Conservation (phyloP, 2,113 vertebrate species). For the Petrocephalus zakoni region DNA sequence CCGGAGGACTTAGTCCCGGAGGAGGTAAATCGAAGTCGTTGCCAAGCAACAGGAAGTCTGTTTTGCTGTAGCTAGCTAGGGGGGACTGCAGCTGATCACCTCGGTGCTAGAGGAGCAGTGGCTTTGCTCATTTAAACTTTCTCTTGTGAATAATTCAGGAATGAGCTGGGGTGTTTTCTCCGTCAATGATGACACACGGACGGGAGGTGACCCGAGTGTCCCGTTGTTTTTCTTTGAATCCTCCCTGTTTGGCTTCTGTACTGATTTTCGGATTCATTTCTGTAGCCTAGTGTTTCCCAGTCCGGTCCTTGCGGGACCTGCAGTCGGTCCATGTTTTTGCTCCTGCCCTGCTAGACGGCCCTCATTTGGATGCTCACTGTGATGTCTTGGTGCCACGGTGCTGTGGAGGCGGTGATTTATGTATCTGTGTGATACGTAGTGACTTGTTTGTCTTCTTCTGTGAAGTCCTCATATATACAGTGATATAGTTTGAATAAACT, state of each 20-base stretch:
- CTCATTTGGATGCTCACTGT: background rate
- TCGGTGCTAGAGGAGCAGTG: background rate
- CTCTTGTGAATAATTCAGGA: background rate
- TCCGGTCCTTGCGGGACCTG: background rate
- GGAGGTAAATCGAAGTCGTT: background rate
- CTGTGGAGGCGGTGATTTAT: background rate
- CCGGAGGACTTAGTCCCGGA: background rate
- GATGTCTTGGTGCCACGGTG: background rate
- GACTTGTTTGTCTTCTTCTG: background rate
- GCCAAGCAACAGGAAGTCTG: background rate
- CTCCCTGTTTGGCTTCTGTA: background rate
- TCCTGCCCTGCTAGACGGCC: background rate
- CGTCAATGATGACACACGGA: background rate
- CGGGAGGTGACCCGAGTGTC: background rate
- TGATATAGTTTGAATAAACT: background rate
- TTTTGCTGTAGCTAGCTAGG: background rate
- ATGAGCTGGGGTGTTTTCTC: background rate
- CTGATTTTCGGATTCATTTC: background rate
- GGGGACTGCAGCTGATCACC: background rate
- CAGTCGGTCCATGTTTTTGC: background rate
- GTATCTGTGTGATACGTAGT: background rate
- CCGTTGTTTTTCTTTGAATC: background rate
- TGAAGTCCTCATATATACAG: background rate
- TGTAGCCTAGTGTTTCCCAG: background rate
- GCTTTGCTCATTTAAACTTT: background rate